Conservation (phyloP, 2,797 vertebrate species). For the Dendrocincla fuliginosa region DNA sequence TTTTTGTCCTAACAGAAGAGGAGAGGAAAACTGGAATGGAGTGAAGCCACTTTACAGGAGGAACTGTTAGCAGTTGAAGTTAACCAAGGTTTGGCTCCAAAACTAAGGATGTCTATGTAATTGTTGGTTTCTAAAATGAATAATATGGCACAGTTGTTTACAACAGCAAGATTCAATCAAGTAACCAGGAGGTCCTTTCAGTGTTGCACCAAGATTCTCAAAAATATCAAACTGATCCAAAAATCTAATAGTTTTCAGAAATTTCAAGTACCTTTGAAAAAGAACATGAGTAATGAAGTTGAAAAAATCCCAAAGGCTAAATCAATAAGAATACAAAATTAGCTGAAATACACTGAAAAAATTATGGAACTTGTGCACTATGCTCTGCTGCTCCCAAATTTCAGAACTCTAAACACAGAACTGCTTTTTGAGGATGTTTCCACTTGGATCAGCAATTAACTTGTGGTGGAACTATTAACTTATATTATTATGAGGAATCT, state of each 20-base stretch:
- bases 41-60: neutral
- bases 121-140: neutral
- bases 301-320: neutral
- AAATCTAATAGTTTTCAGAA: neutral
- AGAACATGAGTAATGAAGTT: neutral
- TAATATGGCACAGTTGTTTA: accelerated
- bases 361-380: neutral
- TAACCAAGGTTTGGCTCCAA: neutral
- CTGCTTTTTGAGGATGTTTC: neutral
- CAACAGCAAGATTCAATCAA: neutral
- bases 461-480: neutral
- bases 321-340: neutral
- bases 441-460: neutral
- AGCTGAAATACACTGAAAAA: neutral
- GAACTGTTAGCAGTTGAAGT: neutral
- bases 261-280: neutral
- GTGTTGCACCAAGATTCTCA: neutral
- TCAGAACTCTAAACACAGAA: neutral
- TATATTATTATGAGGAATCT: neutral
- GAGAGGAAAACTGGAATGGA: neutral
- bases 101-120: neutral
- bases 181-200: neutral
- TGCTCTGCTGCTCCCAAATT: neutral
- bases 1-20: neutral
- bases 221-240: neutral